These are phyloP conservation scores for Saimiri boliviensis DNA, from an alignment of 2,113 vertebrate genomes.

Conservation along the genomic window DNA sequence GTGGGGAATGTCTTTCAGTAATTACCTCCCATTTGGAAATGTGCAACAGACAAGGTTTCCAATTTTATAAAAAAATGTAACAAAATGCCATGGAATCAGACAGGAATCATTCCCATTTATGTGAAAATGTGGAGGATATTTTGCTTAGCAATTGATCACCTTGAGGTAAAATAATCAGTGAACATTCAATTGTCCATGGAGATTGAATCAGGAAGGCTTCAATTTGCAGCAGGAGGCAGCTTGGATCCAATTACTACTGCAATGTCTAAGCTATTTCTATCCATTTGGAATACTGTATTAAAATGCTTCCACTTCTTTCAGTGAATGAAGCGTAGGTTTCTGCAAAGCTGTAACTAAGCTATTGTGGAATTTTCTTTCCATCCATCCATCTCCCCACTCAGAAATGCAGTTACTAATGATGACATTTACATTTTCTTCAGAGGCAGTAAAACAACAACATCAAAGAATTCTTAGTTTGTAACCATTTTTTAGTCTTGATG, in stretches of 20 bases:
- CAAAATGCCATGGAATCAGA: slow-evolving; percentile 4
- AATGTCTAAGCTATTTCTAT: neutral
- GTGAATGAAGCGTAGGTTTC: neutral
- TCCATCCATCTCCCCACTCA: neutral
- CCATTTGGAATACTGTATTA: slow-evolving; percentile 44
- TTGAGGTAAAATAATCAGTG: slow-evolving; percentile 18
- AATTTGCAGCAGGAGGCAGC: neutral
- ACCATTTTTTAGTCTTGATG: neutral
- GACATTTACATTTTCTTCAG: neutral
- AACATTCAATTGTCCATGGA: neutral
- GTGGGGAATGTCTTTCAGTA: neutral
- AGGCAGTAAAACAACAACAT: neutral
- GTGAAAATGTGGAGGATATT: neutral
- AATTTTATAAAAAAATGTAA: slow-evolving; percentile 12
- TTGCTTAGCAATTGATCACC: neutral
- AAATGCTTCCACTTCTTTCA: neutral
- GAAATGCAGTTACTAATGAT: neutral
- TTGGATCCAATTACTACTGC: neutral
- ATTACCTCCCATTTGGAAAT: neutral
- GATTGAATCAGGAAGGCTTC: neutral
- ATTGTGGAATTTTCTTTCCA: neutral
- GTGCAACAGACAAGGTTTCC: neutral
- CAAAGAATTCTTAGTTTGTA: slow-evolving; percentile 22
- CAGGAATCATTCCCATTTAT: neutral
- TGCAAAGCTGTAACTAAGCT: slow-evolving; percentile 13